Evolutionary conservation across 1,140 invertebrate species (phyloP), one percentile per base, ranked within the genome.

Genomic region (Archegozetes longisetosus): DNA sequence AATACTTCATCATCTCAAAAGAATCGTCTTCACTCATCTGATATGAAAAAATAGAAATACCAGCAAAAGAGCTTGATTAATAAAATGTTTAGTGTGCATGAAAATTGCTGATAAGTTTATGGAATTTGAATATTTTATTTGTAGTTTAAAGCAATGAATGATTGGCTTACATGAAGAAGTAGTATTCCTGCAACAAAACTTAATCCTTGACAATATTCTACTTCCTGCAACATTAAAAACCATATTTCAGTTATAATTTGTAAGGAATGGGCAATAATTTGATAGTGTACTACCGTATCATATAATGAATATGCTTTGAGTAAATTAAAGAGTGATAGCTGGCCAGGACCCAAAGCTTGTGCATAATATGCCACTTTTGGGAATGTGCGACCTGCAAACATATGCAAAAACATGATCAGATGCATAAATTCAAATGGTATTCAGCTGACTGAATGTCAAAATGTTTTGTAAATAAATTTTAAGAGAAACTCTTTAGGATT

Each of bases 151-250:
- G n/a, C n/a, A n/a, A n/a, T n/a, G n/a, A n/a, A n/a, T n/a, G n/a
- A 26, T 55, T 27, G 28, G 49, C 82, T 84, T 74, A 94, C 90
- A 75, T 97, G 93, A 62, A 96, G 77, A 2, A 97, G 75, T 2
- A 97, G 74, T 3, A 96, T 82, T 12, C 90, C 92, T 63, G 88
- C 91, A 17, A 97, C 87, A 68, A 96, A 97, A 68, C 88, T 91
- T 3, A 96, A 77, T 0, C 93, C 93, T 72, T 97, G 92, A 65
- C 89, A 92, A 73, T 97, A 97, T 0, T 89, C 90, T 3, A 96
- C 84, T 70, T 94, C 88, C 9, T 84, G 82, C 40, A 48, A 49
- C 9, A 9, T 20, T 27, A 58, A 14, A 58, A 28, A 3, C 6
- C 52, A 23, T 22, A 53, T 13, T 53, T 55, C 6, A 58, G 20